Base-by-base conservation (phyloP, 64 coral and sea anemone genomes). In the Montipora capricornis region DNA sequence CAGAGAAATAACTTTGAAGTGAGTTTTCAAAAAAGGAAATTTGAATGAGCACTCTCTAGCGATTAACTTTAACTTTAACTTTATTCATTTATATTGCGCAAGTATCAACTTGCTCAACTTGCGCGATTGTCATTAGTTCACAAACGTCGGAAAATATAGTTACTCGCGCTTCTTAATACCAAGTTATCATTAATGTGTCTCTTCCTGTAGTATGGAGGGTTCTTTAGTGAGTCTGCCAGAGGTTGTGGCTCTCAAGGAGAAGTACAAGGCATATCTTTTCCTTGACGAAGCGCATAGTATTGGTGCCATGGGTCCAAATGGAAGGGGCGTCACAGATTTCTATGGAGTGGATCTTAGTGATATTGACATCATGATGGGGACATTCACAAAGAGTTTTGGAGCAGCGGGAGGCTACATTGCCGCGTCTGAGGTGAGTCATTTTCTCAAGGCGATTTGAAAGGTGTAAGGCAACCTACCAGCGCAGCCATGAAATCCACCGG, bases 321-420 rank as follows among this genome's bases (percentile, higher is more conserved):
- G 97, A 44, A 94, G 93, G 55, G 97, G 97, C 5, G 92, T 99
- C 5, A 87, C 95, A 49, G 97, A 99, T 26, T 96, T 94, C 80
- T 99, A 89, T 84, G 92, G 89, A 48, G 94, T 99, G n/a, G 88
- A 99, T 60, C 91, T 92, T 80, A 68, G 47, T 45, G 97, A 96
- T 81, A 82, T 99, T 75, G 97, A 99, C 77, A 99, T 99, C 73
- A 99, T 99, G 97, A 99, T 99, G 97, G 97, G 97, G 20, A 99
- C 97, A 26, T 99, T 99, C 44, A 99, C 97, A 9, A 99, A 99
- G 80, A 96, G 95, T 75, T 99, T 99, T 89, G 97, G 97, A 46
- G 92, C 95, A 68, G 97, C 97, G 24, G 97, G 97, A 9, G 97
- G 97, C 5, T 99, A 99, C 47, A 96, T 99, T 90, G 97, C 97